Percentiles rank a stretch among this genome's conserved stretches.
phyloP scores from a whole-genome alignment of 2,888 invertebrate genomes.

The Oxytorus armatus region DNA sequence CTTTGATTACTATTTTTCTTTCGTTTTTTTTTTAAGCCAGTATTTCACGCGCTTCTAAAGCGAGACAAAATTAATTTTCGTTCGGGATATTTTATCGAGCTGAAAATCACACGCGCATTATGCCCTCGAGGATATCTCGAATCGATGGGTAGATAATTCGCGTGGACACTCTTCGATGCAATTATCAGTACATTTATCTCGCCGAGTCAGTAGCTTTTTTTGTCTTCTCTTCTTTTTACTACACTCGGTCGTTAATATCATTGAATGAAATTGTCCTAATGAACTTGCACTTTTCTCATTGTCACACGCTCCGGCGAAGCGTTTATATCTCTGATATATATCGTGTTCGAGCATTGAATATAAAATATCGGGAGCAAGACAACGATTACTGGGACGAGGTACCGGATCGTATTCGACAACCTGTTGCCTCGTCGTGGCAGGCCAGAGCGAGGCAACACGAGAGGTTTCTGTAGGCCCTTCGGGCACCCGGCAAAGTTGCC shows the following conservation, averaged over 20 bases:
- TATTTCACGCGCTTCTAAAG: too few relatives aligned
- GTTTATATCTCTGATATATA: conserved; percentile 44
- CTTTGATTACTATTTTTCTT: too few relatives aligned
- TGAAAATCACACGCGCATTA: conserved; percentile 32
- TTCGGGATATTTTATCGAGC: conserved; percentile 52
- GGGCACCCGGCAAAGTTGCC: conserved; percentile 34
- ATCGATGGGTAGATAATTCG: conserved; percentile 28
- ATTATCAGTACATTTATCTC: conserved; percentile 49
- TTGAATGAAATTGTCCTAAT: conserved; percentile 31
- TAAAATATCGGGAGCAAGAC: conserved; percentile 23
- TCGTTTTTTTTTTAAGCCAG: too few relatives aligned
- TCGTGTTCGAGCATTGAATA: conserved; percentile 34
- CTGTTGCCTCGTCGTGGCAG: conserved; percentile 66
- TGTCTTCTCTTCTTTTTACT: background rate
- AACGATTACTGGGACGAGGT: conserved; percentile 46
- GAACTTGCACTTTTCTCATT: conserved; percentile 47
- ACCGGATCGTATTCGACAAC: conserved; percentile 66
- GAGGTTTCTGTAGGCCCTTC: conserved; percentile 23
- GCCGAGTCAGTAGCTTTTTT: conserved; percentile 13
- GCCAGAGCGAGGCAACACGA: conserved; percentile 29
- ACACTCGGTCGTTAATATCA: conserved; percentile 32
- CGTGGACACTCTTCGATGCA: conserved; percentile 46
- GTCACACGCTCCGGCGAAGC: conserved; percentile 26
- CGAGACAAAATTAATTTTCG: background rate
- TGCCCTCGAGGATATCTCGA: conserved; percentile 1